These are phyloP conservation scores for Pandemis corylana DNA, from an alignment of 2,888 invertebrate genomes.

Conservation along the genomic window DNA sequence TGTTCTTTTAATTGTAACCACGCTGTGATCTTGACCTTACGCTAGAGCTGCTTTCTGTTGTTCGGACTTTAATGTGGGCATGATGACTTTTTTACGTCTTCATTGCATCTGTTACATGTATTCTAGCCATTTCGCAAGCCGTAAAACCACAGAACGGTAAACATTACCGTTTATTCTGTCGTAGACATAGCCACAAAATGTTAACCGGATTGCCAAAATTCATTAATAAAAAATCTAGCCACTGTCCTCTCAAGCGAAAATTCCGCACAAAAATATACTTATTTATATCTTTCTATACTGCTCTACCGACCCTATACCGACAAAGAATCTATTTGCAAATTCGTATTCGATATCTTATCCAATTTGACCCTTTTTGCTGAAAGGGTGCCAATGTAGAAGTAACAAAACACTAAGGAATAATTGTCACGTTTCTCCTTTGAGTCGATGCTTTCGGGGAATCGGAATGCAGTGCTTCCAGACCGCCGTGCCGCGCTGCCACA, in stretches of 20 bases:
- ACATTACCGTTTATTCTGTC: slow-evolving; percentile 44
- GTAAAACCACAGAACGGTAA: slow-evolving; percentile 48
- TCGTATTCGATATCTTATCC: slow-evolving; percentile 23
- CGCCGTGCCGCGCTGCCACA: not conserved
- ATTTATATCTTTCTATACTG: not conserved
- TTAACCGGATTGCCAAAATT: not conserved
- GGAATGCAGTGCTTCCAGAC: not conserved
- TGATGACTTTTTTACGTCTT: slow-evolving; percentile 52
- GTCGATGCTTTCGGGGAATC: not conserved
- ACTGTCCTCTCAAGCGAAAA: no score
- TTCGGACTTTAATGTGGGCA: slow-evolving; percentile 46
- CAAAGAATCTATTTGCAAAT: slow-evolving; percentile 24
- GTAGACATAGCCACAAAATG: not conserved
- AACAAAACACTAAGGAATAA: slow-evolving; percentile 2
- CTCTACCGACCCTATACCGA: not conserved
- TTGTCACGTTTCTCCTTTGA: not conserved
- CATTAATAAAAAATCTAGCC: no score
- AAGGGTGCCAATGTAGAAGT: slow-evolving; percentile 10
- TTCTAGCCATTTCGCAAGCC: slow-evolving; percentile 42
- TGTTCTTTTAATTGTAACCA: slow-evolving; percentile 2
- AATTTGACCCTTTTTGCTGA: slow-evolving; percentile 29
- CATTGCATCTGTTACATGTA: slow-evolving; percentile 56
- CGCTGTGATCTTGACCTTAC: slow-evolving; percentile 20
- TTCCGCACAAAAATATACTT: not conserved
- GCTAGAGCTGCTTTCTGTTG: slow-evolving; percentile 45